Evolutionary conservation across 2,113 vertebrate species (phyloP), one percentile per base, ranked within the genome.

Genomic region (Melanerpes formicivorus): DNA sequence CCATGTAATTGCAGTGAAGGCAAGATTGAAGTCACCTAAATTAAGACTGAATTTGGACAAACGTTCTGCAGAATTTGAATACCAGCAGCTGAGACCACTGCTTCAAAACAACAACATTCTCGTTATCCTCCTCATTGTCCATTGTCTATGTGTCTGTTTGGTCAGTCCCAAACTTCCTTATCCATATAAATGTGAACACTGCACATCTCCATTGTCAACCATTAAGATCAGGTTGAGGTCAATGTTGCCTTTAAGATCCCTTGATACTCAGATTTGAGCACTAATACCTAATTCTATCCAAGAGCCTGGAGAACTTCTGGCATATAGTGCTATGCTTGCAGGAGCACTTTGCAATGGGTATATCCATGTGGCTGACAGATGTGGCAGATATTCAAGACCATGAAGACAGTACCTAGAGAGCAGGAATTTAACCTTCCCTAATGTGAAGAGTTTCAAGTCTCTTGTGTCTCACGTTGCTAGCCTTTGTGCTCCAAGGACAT

Each of bases 11-110:
- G 30, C n/a, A 66, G 11, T 48, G 69, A 88, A 90, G 37, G 56
- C 22, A 50, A 77, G 52, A 80, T 52, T 60, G 42, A 93, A 74
- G 30, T 30, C 32, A 56, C 19, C 46, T 77, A 82, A 87, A 85
- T 87, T 70, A 87, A 80, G 42, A 52, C 18, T 67, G 42, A 76
- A 77, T 94, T 93, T 80, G 70, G n/a, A 89, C 11, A 46, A 70
- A 67, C 12, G 46, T 46, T 86, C 65, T 93, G 48, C 23, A 83
- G 67, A 80, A 77, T 85, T 56, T 83, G 64, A 62, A 26, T 59
- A 21, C 46, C 34, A 73, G 18, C 21, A 65, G 17, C 54, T 88
- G 50, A 67, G 42, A 52, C 5, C 10, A 40, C 18, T 84, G n/a
- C 17, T 77, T 52, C 52, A 80, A 67, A 91, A 67, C 2, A 11